Conservation (phyloP, 2,888 invertebrate species). For the Cyclophora punctaria region DNA sequence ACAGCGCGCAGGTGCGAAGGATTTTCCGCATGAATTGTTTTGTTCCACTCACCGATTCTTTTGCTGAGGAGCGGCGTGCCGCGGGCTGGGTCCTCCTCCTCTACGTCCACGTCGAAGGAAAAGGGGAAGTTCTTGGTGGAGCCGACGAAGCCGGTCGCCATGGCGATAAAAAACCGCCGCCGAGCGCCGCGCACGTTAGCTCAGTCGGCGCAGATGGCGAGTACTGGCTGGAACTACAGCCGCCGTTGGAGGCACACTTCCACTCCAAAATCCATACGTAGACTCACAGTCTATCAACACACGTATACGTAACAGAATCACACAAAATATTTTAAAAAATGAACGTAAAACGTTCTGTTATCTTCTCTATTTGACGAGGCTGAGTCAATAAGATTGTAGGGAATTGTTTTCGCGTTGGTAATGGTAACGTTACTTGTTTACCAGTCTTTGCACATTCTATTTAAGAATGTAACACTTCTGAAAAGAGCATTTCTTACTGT, state of each 20-base stretch:
- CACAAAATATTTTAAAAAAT: background rate
- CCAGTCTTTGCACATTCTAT: too few species aligned
- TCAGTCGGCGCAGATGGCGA: background rate
- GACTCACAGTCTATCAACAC: constrained; percentile 6
- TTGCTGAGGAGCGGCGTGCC: constrained; percentile 50
- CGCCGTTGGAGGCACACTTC: too few species aligned
- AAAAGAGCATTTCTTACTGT: too few species aligned
- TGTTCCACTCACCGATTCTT: constrained; percentile 48
- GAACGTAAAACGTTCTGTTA: background rate
- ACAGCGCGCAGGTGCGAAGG: constrained; percentile 6
- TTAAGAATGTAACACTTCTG: too few species aligned
- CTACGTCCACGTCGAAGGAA: constrained; percentile 66
- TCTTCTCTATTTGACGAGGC: background rate
- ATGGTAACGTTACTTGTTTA: constrained; percentile 5
- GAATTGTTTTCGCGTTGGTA: constrained; percentile 12
- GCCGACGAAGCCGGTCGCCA: constrained; percentile 65
- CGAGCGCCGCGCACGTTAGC: background rate
- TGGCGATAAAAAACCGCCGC: constrained; percentile 19
- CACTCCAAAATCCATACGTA: constrained; percentile 15
- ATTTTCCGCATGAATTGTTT: background rate
- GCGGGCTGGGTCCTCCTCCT: constrained; percentile 49
- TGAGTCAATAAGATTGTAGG: constrained; percentile 11
- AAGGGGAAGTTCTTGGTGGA: constrained; percentile 69
- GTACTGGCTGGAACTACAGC: too few species aligned
- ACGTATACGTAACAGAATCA: background rate